A percentile compares a stretch with the other conserved stretches of the same genome.
Evolutionary conservation across 2,113 vertebrate species (phyloP).

Genomic region (Etheostoma cragini): DNA sequence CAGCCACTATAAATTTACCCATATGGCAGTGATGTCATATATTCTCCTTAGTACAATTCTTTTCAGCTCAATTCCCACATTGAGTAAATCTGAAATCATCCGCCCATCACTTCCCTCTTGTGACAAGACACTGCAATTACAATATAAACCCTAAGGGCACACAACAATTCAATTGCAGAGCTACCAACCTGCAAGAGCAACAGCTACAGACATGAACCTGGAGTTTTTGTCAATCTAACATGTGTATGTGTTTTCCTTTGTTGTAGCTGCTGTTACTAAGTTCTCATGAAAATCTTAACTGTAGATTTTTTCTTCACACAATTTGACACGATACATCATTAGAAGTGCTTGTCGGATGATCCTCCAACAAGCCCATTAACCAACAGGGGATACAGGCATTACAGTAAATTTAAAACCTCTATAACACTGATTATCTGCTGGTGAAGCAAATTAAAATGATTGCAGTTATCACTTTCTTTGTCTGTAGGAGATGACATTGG

Average conservation of each 20-base stretch:
- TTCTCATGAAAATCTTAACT: too few species aligned
- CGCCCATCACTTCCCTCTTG: conserved; percentile 65
- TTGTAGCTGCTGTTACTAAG: background rate
- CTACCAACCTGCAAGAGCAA: background rate
- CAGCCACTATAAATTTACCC: background rate
- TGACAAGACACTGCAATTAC: conserved; percentile 54
- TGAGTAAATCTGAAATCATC: background rate
- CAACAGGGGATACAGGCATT: background rate
- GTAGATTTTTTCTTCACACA: background rate
- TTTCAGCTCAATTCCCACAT: conserved; percentile 3
- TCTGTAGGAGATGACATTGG: background rate
- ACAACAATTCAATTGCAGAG: background rate
- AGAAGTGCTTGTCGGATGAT: background rate
- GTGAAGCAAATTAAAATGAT: background rate
- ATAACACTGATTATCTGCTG: background rate
- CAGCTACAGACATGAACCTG: background rate
- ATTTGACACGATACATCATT: background rate
- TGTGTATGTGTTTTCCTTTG: background rate
- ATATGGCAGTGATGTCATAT: conserved; percentile 24
- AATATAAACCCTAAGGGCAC: background rate
- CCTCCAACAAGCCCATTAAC: background rate
- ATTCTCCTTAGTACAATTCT: background rate
- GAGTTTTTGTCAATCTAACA: background rate
- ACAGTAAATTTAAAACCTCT: background rate
- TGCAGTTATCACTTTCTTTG: background rate